These are phyloP conservation scores for Exocentrus adspersus DNA, from an alignment of 2,888 invertebrate species.

Conservation along the genomic window DNA sequence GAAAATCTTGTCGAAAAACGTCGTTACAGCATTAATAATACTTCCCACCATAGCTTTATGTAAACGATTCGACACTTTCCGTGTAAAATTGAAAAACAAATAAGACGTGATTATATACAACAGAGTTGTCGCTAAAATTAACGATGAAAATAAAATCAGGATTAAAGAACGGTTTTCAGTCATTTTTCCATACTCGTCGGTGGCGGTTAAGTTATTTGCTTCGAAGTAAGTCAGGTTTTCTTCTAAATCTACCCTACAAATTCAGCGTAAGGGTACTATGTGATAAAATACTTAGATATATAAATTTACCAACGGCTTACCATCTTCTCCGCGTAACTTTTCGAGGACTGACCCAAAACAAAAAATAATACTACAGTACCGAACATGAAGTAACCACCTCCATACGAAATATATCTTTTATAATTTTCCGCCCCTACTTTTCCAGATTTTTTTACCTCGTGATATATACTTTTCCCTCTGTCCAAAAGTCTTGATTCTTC, in stretches of 20 bases:
- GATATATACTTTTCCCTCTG: conserved; percentile 38
- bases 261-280: neutral
- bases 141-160: conserved; percentile 29
- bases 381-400: conserved; percentile 48
- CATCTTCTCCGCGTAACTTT: conserved; percentile 48
- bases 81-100: conserved; percentile 38
- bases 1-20: conserved; percentile 55
- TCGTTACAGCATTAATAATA: conserved; percentile 67
- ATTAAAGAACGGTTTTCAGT: conserved; percentile 5
- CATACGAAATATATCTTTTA: conserved; percentile 48
- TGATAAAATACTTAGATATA: neutral
- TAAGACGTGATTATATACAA: conserved; percentile 33
- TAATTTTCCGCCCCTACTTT: conserved; percentile 48
- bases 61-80: conserved; percentile 60
- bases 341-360: conserved; percentile 44
- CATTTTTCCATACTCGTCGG: conserved; percentile 14
- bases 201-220: conserved; percentile 23
- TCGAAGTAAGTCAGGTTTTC: conserved; percentile 24
- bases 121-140: conserved; percentile 28
- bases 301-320: conserved; percentile 49
- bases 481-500: conserved; percentile 30
- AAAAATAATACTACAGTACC: conserved; percentile 45
- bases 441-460: conserved; percentile 47
- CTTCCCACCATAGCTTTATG: conserved; percentile 69
- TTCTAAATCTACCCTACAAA: conserved; percentile 38